A percentile compares a stretch with the other conserved stretches of the same genome.
phyloP scores from a whole-genome alignment of 53 echinoderm and acorn worm species.

The Crossaster papposus region DNA sequence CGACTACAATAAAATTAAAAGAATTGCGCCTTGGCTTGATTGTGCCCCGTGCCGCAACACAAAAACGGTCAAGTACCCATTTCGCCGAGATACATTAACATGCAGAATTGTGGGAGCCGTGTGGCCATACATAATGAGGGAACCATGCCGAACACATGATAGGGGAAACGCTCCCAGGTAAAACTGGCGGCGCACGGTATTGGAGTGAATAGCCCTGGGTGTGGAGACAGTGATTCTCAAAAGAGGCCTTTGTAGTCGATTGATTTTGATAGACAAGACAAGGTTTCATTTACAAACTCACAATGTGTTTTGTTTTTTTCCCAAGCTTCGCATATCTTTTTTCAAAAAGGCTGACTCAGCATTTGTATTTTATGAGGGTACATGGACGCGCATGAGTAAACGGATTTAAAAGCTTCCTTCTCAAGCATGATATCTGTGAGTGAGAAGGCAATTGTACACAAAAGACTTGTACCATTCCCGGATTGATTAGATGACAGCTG shows the following conservation, averaged over 20 bases:
- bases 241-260: slow-evolving; percentile 2
- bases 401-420: background rate
- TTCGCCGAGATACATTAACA: slow-evolving; percentile 32
- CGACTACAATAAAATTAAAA: background rate
- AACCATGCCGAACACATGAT: slow-evolving; percentile 6
- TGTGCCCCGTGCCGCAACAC: slow-evolving; percentile 10
- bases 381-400: background rate
- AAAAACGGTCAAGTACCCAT: slow-evolving; percentile 47
- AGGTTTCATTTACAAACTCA: background rate
- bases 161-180: slow-evolving; percentile 3
- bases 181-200: slow-evolving; percentile 2
- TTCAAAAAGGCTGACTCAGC: background rate
- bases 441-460: background rate
- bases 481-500: background rate
- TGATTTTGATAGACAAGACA: slow-evolving; percentile 21
- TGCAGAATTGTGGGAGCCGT: background rate
- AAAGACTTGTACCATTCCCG: background rate
- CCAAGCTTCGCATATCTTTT: background rate
- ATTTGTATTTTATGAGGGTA: background rate
- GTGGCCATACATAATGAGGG: slow-evolving; percentile 55
- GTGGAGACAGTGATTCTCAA: slow-evolving; percentile 29
- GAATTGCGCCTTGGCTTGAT: slow-evolving; percentile 33
- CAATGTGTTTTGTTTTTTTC: background rate
- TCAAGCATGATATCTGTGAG: background rate
- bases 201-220: slow-evolving; percentile 12